A percentile compares a stretch with the other conserved stretches of the same genome.
phyloP scores from a whole-genome alignment of 2,888 invertebrate genomes.

The Drosophila fulvimacula region DNA sequence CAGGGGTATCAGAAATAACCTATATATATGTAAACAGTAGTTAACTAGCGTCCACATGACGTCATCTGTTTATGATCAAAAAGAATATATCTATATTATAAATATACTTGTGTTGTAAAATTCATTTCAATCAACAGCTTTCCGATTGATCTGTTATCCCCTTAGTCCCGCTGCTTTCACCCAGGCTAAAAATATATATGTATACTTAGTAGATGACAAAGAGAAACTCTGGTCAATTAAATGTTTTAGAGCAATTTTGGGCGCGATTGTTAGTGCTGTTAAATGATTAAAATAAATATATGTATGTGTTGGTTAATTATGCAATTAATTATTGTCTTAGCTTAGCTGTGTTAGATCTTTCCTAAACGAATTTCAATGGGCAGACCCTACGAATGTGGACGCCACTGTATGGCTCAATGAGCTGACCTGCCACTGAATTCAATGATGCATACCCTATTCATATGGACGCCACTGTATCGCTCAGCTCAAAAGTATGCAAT shows the following conservation, averaged over 20 bases:
- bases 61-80: slow-evolving; percentile 30
- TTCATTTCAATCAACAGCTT: slow-evolving; percentile 6
- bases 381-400: neutral
- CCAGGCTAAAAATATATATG: slow-evolving; percentile 22
- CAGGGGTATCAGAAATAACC: slow-evolving; percentile 6
- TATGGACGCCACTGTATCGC: slow-evolving; percentile 20
- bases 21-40: slow-evolving; percentile 49
- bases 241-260: slow-evolving; percentile 79
- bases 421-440: neutral
- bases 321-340: slow-evolving; percentile 33
- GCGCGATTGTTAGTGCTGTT: slow-evolving; percentile 74
- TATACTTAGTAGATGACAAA: slow-evolving; percentile 54
- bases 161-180: slow-evolving; percentile 47
- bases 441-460: neutral
- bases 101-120: slow-evolving; percentile 26
- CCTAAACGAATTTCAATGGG: slow-evolving; percentile 15
- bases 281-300: slow-evolving; percentile 43
- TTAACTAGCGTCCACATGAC: slow-evolving; percentile 57
- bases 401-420: slow-evolving; percentile 16
- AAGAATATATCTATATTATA: neutral
- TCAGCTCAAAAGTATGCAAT: slow-evolving; percentile 69
- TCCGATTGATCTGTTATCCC: slow-evolving; percentile 27
- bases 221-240: slow-evolving; percentile 73
- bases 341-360: slow-evolving; percentile 54
- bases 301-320: slow-evolving; percentile 17